phyloP scores from a whole-genome alignment of 2,888 invertebrate genomes.

The Diplazon laetatorius region DNA sequence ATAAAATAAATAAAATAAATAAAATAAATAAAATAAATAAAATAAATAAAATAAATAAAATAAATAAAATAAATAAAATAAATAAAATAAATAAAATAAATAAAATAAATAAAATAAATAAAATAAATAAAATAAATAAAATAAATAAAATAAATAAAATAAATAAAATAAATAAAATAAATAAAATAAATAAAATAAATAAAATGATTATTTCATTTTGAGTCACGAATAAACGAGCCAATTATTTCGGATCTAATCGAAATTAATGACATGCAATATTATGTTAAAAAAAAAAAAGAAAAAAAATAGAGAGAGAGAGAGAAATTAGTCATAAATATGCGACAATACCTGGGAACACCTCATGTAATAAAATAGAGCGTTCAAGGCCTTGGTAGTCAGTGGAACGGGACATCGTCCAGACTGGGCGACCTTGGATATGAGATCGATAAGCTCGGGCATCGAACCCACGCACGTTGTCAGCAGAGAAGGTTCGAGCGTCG shows the following conservation, averaged over 20 bases:
- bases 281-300: constrained; percentile 3
- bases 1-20: no score
- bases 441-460: constrained; percentile 89
- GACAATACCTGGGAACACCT: constrained; percentile 90
- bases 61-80: no score
- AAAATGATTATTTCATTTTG: no score
- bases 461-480: constrained; percentile 96
- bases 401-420: constrained; percentile 83
- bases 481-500: constrained; percentile 86
- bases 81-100: not conserved
- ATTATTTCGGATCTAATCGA: no score
- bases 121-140: no score
- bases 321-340: not conserved
- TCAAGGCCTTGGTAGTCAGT: constrained; percentile 88
- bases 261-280: no score
- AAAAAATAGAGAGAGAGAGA: no score
- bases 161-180: constrained; percentile 17
- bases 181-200: not conserved
- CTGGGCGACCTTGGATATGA: constrained; percentile 85
- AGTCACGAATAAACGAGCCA: no score
- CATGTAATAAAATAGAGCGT: constrained; percentile 95
- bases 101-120: constrained; percentile 12
- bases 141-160: not conserved
- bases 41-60: constrained; percentile 2
- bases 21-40: not conserved